Evolutionary conservation across 2,888 invertebrate genomes (phyloP), one percentile per base, ranked within the genome.

Genomic region (Aphodius granarius): DNA sequence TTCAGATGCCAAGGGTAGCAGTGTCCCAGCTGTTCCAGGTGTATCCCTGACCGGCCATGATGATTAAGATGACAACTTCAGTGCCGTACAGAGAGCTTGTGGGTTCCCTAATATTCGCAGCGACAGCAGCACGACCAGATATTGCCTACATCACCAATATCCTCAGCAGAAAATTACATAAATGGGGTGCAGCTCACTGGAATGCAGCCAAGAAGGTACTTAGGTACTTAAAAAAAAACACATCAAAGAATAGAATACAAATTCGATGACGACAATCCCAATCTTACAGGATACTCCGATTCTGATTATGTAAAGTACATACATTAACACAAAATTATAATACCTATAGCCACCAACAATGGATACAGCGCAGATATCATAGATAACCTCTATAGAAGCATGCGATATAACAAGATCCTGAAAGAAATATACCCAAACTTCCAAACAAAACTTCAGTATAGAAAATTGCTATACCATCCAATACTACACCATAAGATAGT

Each of bases 171-270:
- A 63, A 63, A 63, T 16, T 63, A 63, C 63, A 63, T 63, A 63
- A 63, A 63, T 63, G 63, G 63, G 63, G 63, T 16, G 63, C 63
- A 63, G 2, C 4, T 16, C n/a, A 62, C 2, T 63, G 63, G 63
- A 62, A 62, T 62, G 63, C 63, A 62, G 1, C 16, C 63, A 63
- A 63, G 63, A 63, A 4, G 16, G 4, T 63, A 63, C 63, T 63
- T 16, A 1, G 63, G 63, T 63, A 63, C 63, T 63, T 63, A 4
- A 63, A 63, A 2, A 16, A 4, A 63, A 63, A 3, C n/a, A 63
- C n/a, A 63, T 63, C 63, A 63, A 63, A 16, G 63, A 63, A 63
- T 63, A 63, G 63, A 63, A 63, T 63, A 63, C 63, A 63, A 63
- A 16, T 63, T 63, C 16, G 63, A 63, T 2, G 63, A 63, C 4